Base-by-base conservation (phyloP, 2,797 vertebrate genomes). In the Gallinago stenura region DNA sequence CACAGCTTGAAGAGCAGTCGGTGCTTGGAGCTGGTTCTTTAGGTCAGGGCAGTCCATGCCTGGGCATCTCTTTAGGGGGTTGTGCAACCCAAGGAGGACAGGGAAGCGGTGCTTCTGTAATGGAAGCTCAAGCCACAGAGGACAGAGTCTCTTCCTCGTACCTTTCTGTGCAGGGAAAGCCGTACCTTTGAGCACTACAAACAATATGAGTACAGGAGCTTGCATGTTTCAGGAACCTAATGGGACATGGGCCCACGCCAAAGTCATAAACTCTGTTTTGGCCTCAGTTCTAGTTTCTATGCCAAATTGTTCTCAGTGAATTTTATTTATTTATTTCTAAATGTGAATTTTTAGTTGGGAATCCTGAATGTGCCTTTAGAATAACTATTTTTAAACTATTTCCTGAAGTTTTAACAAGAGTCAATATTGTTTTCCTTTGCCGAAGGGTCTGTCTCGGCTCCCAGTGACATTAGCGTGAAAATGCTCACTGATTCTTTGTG, bases 121-220 rank as follows among this genome's bases (percentile, higher is more conserved):
- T n/a, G 37, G 17, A 75, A 84, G 7, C 33, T 81, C 11, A 20
- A 43, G 43, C 45, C 35, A 5, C 28, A 4, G 25, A 3, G 30
- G 68, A 25, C 25, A 57, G 43, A 30, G 33, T 30, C 33, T 65
- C 10, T 51, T 64, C 26, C 56, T 50, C 6, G 51, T 33, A 19
- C 20, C 18, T 45, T 15, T 2, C 37, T 17, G 54, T 31, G 30
- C 48, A 48, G 54, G 70, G 46, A 62, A 31, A 13, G 60, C 35
- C 6, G 0, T 8, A n/a, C 20, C 30, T 66, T 28, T 4, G 5
- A 60, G 35, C 1, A 0, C 57, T 31, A 2, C n/a, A 12, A 26
- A 8, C 28, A 9, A 2, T 10, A 0, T 2, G 45, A 46, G 65
- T 2, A 3, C 14, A 31, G 70, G 41, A 81, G 46, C 54, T 24